Evolutionary conservation across 1,140 invertebrate genomes (phyloP).

Genomic region (Dinothrombium tinctorium): DNA sequence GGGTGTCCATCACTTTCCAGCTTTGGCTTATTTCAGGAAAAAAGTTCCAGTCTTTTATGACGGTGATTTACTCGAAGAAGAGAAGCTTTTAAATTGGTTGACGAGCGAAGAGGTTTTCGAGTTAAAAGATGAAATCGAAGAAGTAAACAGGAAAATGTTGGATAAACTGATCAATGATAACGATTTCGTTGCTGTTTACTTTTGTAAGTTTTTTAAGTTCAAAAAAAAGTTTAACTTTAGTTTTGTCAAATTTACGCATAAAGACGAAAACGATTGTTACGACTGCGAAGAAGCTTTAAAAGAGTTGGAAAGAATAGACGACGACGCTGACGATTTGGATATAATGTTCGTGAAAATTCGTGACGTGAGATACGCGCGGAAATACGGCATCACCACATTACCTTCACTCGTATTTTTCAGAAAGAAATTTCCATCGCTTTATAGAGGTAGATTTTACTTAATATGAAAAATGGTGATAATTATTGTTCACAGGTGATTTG

Average conservation of each 20-base stretch:
- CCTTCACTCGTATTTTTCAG: slow-evolving; percentile 78
- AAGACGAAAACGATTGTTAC: slow-evolving; percentile 36
- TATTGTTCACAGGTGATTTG: slow-evolving; percentile 38
- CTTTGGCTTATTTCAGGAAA: slow-evolving; percentile 69
- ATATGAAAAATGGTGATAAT: background rate
- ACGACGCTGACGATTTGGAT: slow-evolving; percentile 73
- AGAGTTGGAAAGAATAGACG: slow-evolving; percentile 71
- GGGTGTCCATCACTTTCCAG: slow-evolving; percentile 45
- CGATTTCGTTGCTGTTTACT: slow-evolving; percentile 80
- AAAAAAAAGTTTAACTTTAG: background rate
- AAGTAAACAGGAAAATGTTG: slow-evolving; percentile 81
- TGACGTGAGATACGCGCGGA: slow-evolving; percentile 64
- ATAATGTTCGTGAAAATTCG: slow-evolving; percentile 88
- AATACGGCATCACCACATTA: slow-evolving; percentile 79
- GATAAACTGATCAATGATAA: slow-evolving; percentile 80
- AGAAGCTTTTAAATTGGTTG: slow-evolving; percentile 60
- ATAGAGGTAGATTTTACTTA: slow-evolving; percentile 37
- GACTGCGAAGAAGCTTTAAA: slow-evolving; percentile 53
- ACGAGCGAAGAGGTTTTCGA: slow-evolving; percentile 85
- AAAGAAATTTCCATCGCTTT: slow-evolving; percentile 80
- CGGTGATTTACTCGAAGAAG: slow-evolving; percentile 64
- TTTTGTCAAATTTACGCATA: slow-evolving; percentile 14
- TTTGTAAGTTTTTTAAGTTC: slow-evolving; percentile 41
- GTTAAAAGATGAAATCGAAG: slow-evolving; percentile 86
- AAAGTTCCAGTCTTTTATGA: slow-evolving; percentile 64